Percentiles rank a stretch among this genome's conserved stretches.
Evolutionary conservation across 2,797 vertebrate species (phyloP).

Genomic region (Pogoniulus pusillus): DNA sequence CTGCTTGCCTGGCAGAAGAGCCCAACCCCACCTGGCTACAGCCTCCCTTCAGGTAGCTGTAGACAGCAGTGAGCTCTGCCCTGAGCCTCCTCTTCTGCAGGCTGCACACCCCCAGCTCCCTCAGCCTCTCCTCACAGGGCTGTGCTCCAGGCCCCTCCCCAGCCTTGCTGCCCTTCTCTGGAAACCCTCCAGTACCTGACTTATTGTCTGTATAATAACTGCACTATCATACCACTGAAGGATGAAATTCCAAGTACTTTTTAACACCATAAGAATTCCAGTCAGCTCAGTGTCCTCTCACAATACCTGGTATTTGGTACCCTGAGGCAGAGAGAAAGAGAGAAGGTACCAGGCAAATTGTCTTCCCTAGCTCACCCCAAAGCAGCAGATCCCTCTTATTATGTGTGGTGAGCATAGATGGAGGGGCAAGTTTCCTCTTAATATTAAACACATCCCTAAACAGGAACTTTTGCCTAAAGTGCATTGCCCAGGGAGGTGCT

Average conservation of each 20-base stretch:
- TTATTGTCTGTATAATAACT: neutral
- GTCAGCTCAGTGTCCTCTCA: neutral
- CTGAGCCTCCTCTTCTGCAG: too few relatives aligned
- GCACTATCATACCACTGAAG: neutral
- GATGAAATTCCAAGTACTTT: neutral
- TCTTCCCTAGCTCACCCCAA: neutral
- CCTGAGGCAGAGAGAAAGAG: neutral
- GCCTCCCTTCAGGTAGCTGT: too few relatives aligned
- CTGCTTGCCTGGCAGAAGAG: too few relatives aligned
- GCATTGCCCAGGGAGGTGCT: too few relatives aligned
- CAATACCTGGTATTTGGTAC: neutral
- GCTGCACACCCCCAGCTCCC: too few relatives aligned
- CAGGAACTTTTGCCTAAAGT: neutral
- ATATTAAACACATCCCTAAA: neutral
- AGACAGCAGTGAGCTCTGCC: too few relatives aligned
- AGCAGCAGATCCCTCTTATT: neutral
- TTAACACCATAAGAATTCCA: accelerated
- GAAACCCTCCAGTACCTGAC: too few relatives aligned
- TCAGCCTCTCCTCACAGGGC: too few relatives aligned
- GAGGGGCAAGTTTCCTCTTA: neutral
- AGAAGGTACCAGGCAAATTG: neutral
- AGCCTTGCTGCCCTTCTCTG: too few relatives aligned
- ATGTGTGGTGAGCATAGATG: neutral
- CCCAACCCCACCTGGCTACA: too few relatives aligned
- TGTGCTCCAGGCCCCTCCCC: too few relatives aligned